Percentiles rank a stretch among this genome's conserved stretches.
Evolutionary conservation across 2,888 invertebrate species (phyloP).

Genomic region (Seira sanloemensis): DNA sequence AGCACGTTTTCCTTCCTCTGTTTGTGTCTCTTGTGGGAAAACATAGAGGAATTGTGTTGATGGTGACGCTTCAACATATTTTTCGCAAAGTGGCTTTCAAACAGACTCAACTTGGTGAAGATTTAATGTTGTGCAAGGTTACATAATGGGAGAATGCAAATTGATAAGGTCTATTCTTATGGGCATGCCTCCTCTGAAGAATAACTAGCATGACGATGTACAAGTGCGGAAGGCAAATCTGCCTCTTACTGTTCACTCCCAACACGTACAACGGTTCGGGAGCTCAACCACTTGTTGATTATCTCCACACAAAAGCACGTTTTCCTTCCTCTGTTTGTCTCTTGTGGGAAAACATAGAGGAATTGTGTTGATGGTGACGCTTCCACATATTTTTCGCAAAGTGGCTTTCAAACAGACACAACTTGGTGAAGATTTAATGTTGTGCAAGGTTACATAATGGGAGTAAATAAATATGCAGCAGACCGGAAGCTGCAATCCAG

Average conservation of each 20-base stretch:
- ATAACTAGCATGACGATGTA: too few species aligned
- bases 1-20: slow-evolving; percentile 36
- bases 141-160: too few species aligned
- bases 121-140: too few species aligned
- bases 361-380: background rate
- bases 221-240: too few species aligned
- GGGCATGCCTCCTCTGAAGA: too few species aligned
- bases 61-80: background rate
- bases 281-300: slow-evolving; percentile 49
- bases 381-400: background rate
- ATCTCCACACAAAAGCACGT: slow-evolving; percentile 12
- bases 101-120: too few species aligned
- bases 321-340: slow-evolving; percentile 34
- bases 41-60: background rate
- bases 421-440: too few species aligned
- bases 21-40: slow-evolving; percentile 35
- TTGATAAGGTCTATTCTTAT: background rate
- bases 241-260: too few species aligned
- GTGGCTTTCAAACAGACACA: background rate
- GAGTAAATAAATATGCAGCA: too few species aligned
- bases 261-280: too few species aligned
- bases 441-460: too few species aligned
- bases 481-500: too few species aligned
- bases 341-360: slow-evolving; percentile 34
- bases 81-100: background rate